Base-by-base conservation (phyloP, 2,797 vertebrate genomes). In the Tarsius wallacei region DNA sequence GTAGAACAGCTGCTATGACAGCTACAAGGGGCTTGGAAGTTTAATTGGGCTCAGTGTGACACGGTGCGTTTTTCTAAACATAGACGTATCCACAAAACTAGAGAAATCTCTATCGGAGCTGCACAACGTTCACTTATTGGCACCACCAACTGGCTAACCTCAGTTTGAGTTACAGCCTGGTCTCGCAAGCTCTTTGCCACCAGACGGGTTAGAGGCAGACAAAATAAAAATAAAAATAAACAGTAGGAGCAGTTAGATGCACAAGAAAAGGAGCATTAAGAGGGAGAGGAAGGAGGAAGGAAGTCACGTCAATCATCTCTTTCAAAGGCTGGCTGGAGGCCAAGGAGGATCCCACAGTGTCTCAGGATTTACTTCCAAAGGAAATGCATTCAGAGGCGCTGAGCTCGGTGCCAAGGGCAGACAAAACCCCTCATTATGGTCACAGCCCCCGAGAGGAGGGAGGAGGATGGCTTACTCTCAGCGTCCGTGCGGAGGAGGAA, bases 391-490 rank as follows among this genome's bases (percentile, higher is more conserved):
- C 96, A n/a, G 14, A 97, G 74, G 93, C 77, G 77, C 64, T 28
- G 61, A 94, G 87, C 74, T 64, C 73, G 90, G 24, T 97, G 98
- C 89, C 98, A 98, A 93, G 92, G 97, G 96, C 98, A 98, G 98
- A 98, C 93, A 98, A 98, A 98, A 98, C 90, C 81, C 15, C 71
- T 96, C 71, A 83, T 93, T 87, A 77, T 53, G 28, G 87, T 76
- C 93, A 95, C 93, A 84, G 97, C 77, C 88, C 53, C 94, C 85
- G 64, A 87, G 49, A 97, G 73, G 86, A 98, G 93, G 51, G 24
- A 42, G n/a, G 96, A 93, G 80, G 91, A 91, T 10, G 97, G 93
- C 99, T 99, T 99, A 99, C 99, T 99, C 99, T 99, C 99, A 98
- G 99, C 99, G 98, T 99, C 98, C 96, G 99, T 98, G 96, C 97